phyloP scores from a whole-genome alignment of 2,888 invertebrate genomes.

The Anoplius nigerrimus region DNA sequence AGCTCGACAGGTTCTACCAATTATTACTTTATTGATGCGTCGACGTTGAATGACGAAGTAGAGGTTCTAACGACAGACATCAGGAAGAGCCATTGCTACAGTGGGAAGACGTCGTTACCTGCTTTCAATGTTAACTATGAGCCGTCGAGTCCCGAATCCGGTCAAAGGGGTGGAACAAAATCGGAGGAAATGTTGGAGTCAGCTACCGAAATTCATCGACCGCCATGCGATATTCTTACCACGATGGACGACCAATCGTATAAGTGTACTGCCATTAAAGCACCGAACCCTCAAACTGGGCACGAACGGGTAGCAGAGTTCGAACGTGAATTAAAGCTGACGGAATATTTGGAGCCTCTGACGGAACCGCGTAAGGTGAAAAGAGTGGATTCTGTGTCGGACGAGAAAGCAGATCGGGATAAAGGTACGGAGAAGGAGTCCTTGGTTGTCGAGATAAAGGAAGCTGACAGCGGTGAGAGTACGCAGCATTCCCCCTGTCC shows the following conservation, averaged over 20 bases:
- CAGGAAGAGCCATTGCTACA: neutral
- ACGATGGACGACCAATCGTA: conserved; percentile 45
- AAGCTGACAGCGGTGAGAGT: conserved; percentile 72
- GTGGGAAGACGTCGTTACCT: conserved; percentile 1
- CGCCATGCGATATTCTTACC: conserved; percentile 34
- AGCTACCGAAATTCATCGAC: conserved; percentile 10
- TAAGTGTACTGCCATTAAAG: conserved; percentile 52
- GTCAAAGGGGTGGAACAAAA: conserved; percentile 16
- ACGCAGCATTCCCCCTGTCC: conserved; percentile 72
- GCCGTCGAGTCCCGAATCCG: neutral
- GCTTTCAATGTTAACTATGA: neutral
- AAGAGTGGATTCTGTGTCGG: conserved; percentile 53
- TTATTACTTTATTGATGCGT: conserved; percentile 87
- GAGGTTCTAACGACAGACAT: conserved; percentile 48
- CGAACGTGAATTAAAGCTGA: conserved; percentile 66
- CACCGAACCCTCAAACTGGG: conserved; percentile 51
- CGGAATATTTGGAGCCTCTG: conserved; percentile 64
- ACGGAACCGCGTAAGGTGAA: conserved; percentile 59
- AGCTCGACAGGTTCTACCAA: conserved; percentile 71
- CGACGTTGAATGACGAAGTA: conserved; percentile 83
- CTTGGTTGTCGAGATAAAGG: conserved; percentile 72
- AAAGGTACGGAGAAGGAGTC: conserved; percentile 66
- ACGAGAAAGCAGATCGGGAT: conserved; percentile 54
- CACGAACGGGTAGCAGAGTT: conserved; percentile 67
- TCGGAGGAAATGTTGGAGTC: neutral